phyloP scores from a whole-genome alignment of 2,888 invertebrate species.

The Caenorhabditis wallacei region DNA sequence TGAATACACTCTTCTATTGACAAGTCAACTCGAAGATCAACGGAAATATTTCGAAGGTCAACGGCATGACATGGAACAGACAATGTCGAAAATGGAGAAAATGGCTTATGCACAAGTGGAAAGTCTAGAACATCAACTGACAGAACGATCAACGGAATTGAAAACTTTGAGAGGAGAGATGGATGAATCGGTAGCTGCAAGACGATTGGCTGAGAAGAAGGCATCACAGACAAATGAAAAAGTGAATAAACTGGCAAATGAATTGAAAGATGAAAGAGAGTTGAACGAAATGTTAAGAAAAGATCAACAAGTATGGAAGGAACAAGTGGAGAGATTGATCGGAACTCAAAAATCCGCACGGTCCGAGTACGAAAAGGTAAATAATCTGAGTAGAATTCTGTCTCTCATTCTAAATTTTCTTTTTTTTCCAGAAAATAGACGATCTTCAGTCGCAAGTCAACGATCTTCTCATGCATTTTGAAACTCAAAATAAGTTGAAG shows the following conservation, averaged over 20 bases:
- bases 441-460: slow-evolving; percentile 94
- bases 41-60: slow-evolving; percentile 88
- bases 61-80: slow-evolving; percentile 87
- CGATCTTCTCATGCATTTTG: slow-evolving; percentile 97
- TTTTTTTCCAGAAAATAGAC: slow-evolving; percentile 86
- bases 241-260: slow-evolving; percentile 84
- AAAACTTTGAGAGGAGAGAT: slow-evolving; percentile 72
- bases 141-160: slow-evolving; percentile 85
- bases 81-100: slow-evolving; percentile 85
- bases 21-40: slow-evolving; percentile 96
- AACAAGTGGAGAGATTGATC: slow-evolving; percentile 85
- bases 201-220: slow-evolving; percentile 87
- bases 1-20: slow-evolving; percentile 96
- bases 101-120: slow-evolving; percentile 81
- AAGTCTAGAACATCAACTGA: slow-evolving; percentile 86
- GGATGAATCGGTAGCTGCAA: slow-evolving; percentile 59
- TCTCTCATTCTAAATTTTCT: no score
- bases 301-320: slow-evolving; percentile 88
- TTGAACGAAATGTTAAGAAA: slow-evolving; percentile 89
- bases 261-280: slow-evolving; percentile 79
- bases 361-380: slow-evolving; percentile 57
- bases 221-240: slow-evolving; percentile 88
- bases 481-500: slow-evolving; percentile 88
- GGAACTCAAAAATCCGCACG: slow-evolving; percentile 84
- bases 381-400: no score